Evolutionary conservation across 2,888 invertebrate genomes (phyloP), one percentile per base, ranked within the genome.

Genomic region (Drosophila sordidapex): DNA sequence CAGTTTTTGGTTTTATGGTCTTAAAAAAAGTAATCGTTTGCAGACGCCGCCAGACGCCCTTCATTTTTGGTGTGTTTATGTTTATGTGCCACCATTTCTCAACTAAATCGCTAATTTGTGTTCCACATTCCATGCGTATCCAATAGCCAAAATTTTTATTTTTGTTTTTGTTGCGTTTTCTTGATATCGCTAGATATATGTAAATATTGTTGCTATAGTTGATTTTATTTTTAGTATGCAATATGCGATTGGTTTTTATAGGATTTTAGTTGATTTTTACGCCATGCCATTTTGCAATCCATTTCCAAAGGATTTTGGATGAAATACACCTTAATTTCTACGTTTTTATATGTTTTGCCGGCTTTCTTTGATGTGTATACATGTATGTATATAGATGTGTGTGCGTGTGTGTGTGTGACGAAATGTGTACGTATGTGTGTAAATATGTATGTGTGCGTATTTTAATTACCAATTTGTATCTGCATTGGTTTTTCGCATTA

Each of bases 51-150:
- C 64, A 77, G 67, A 60, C 71, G 68, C 70, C 79, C 59, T 38
- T 51, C 58, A 63, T 52, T 21, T 21, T 2, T 25, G 64, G 40
- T 69, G 40, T 57, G 49, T 65, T 48, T 66, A 40, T 57, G 54
- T 66, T 48, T 61, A 29, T 66, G 71, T 83, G 70, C 78, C 80
- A 73, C 80, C 80, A 67, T 62, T 73, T 64, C 38, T 73, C 65
- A 79, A 52, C 65, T 59, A 33, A 51, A 40, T 54, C 65, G 62
- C 63, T 64, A 70, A 70, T 18, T 74, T 72, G 72, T 83, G 73
- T 82, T 83, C 82, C 81, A 81, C 51, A 71, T 76, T 88, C 85
- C 88, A 88, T 88, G 90, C 89, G 81, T 75, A 77, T 88, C 87
- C 87, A 79, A 62, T 69, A 79, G 84, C 82, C 77, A 76, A 76